Evolutionary conservation across 2,113 vertebrate species (phyloP).

Genomic region (Sitta europaea): DNA sequence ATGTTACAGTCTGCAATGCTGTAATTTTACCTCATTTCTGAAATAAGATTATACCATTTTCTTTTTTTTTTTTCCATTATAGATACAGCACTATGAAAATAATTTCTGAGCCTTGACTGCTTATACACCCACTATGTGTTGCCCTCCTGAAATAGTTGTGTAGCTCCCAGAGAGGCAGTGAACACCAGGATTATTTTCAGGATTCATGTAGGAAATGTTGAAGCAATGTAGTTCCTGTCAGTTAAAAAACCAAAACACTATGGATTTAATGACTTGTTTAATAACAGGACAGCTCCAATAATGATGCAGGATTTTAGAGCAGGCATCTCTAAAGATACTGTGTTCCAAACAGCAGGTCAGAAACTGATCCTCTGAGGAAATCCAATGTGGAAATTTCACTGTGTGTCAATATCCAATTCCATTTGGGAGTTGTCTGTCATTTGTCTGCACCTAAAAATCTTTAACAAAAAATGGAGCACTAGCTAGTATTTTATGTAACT

Average conservation of each 20-base stretch:
- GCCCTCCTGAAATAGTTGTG: background rate
- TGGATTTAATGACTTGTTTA: conserved; percentile 11
- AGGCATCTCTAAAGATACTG: background rate
- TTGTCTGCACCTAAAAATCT: background rate
- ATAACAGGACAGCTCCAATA: background rate
- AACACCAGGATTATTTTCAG: background rate
- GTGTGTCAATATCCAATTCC: background rate
- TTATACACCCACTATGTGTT: background rate
- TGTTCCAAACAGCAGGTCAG: background rate
- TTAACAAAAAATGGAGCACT: background rate
- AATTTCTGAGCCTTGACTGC: background rate
- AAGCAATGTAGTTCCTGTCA: background rate
- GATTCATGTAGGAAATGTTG: background rate
- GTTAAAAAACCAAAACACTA: no score
- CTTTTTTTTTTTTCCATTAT: background rate
- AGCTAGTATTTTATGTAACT: background rate
- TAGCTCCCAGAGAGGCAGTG: background rate
- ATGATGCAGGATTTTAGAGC: background rate
- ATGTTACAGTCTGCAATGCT: background rate
- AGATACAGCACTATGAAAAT: background rate
- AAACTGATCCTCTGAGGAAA: background rate
- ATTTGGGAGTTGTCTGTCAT: background rate
- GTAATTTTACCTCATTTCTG: background rate
- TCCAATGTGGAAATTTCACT: background rate
- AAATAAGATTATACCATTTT: background rate